phyloP scores from a whole-genome alignment of 2,888 invertebrate genomes.

The Crocallis elinguaria region DNA sequence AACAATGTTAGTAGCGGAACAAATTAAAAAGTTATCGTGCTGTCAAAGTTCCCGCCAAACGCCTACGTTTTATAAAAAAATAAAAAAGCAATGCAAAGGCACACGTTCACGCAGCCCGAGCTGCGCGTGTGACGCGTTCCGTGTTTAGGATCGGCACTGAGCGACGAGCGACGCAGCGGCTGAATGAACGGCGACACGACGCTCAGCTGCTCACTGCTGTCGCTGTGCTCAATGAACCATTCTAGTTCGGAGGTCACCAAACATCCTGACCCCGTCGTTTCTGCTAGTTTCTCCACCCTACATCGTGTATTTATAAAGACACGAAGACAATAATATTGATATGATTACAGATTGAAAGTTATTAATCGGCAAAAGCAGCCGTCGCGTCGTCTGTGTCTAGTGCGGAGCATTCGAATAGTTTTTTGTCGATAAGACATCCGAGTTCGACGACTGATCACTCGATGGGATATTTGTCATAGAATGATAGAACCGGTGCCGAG shows the following conservation, averaged over 20 bases:
- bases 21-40: constrained; percentile 20
- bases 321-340: constrained; percentile 41
- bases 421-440: constrained; percentile 53
- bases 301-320: constrained; percentile 9
- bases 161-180: constrained; percentile 57
- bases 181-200: constrained; percentile 69
- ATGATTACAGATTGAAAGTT: constrained; percentile 23
- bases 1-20: neutral
- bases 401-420: constrained; percentile 46
- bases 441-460: constrained; percentile 70
- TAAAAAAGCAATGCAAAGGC: constrained; percentile 56
- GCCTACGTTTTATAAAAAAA: constrained; percentile 54
- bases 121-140: constrained; percentile 79
- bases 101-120: constrained; percentile 62
- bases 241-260: constrained; percentile 79
- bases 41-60: constrained; percentile 72
- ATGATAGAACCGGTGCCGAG: constrained; percentile 72
- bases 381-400: constrained; percentile 11
- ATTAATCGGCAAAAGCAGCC: constrained; percentile 16
- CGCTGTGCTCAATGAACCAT: constrained; percentile 81
- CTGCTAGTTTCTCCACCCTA: constrained; percentile 72
- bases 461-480: constrained; percentile 65
- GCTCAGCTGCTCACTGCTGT: too few relatives aligned
- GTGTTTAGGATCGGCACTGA: constrained; percentile 79
- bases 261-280: constrained; percentile 72